Evolutionary conservation across 2,797 vertebrate species (phyloP).

Genomic region (Centroberyx gerrardi): DNA sequence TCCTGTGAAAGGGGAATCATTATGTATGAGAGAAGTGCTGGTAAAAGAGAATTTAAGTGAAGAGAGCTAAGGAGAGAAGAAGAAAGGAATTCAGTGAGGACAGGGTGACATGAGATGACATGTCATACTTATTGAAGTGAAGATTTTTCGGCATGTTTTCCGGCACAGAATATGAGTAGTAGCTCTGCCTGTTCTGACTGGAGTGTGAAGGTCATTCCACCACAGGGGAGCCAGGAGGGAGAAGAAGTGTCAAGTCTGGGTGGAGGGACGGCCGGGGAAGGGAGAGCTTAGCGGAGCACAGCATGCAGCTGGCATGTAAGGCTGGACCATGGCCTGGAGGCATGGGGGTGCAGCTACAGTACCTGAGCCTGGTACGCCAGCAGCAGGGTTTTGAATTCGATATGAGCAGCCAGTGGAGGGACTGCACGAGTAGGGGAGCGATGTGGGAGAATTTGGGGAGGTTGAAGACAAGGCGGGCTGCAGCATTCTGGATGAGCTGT

Average conservation of each 20-base stretch:
- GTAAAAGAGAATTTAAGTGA: neutral
- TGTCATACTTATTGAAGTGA: neutral
- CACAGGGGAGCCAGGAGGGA: neutral
- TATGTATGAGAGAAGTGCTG: too few species aligned
- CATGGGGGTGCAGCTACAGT: too few species aligned
- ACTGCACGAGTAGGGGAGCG: neutral
- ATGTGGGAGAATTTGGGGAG: neutral
- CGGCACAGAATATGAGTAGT: neutral
- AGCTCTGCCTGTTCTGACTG: neutral
- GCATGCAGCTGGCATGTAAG: too few species aligned
- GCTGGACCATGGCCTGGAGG: too few species aligned
- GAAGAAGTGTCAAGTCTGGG: neutral
- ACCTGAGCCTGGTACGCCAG: too few species aligned
- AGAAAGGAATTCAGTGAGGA: neutral
- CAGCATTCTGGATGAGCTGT: neutral
- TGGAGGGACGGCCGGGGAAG: neutral
- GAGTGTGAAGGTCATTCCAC: neutral
- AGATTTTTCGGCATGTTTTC: neutral
- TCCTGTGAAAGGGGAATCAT: too few species aligned
- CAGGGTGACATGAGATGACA: neutral
- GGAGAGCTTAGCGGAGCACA: too few species aligned
- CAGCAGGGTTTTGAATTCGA: too few species aligned
- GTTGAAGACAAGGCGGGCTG: neutral
- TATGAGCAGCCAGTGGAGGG: too few species aligned
- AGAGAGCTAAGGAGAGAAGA: neutral